Evolutionary conservation across 2,113 vertebrate genomes (phyloP), one percentile per base, ranked within the genome.

Genomic region (Pristiophorus japonicus): DNA sequence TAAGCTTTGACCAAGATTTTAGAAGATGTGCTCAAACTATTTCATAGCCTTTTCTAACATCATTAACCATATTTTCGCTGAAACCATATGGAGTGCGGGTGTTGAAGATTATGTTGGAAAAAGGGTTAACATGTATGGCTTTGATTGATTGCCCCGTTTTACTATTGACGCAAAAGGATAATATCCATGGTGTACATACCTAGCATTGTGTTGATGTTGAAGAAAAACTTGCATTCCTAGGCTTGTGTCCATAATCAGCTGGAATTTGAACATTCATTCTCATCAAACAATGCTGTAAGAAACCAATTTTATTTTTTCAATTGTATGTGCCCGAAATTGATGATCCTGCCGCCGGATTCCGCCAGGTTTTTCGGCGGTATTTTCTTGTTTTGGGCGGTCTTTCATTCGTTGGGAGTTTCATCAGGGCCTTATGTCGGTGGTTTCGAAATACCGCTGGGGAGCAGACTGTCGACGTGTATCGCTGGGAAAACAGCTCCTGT

Each of bases 191-290:
- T 59, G 87, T 90, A 90, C 87, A 90, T 59, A 90, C 51, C 51
- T 59, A 47, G 87, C 87, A 88, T 7, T 88, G 85, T 88, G 47
- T 59, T 88, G 85, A 90, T 59, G 12, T 27, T 90, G 87, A 90
- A 34, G 87, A 90, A 59, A 18, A 59, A 90, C 27, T 90, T 90
- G 87, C 55, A 90, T 90, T 90, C 55, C 87, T 90, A 27, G 51
- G 55, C 14, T 55, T 59, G 51, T 59, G 27, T 90, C 87, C 11
- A 55, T 34, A 90, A 27, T 90, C 51, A 34, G 27, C 3, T 90
- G 51, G 87, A 62, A 90, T 90, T 59, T 90, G 87, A 59, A 90
- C 59, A 90, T 34, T 30, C 51, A 59, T 90, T 59, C 24, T 51
- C 34, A 59, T 90, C 30, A 59, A n/a, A 90, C 30, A 90, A 90